Evolutionary conservation across 2,113 vertebrate species (phyloP), one percentile per base, ranked within the genome.

Genomic region (Pitta sordida): DNA sequence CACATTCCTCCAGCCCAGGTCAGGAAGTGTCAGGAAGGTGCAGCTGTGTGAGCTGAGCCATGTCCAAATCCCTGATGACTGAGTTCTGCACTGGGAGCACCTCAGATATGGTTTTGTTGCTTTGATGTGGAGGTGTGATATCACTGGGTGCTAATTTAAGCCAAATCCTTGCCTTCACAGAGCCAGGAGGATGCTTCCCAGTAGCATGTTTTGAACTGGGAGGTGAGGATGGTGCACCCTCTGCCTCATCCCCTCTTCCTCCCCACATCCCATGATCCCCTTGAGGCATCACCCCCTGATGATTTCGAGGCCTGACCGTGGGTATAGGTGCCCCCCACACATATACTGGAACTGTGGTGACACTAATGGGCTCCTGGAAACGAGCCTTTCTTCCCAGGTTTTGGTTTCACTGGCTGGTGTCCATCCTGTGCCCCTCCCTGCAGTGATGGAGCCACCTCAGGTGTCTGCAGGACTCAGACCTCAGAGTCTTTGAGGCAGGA

Each of bases 131-230:
- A 75, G 56, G 6, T 9, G 29, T 34, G 36, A 44, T 51, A 6
- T 30, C 8, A 0, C 10, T 37, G 1, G 0, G n/a, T 59, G 70
- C 15, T 76, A 29, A 17, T 39, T 60, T 20, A 34, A 75, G 81
- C 29, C 29, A 0, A 1, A 15, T 24, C 26, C 19, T 41, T 87
- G 56, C 37, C 37, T 18, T 43, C 1, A 0, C 1, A 2, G 65
- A 63, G 32, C 21, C 74, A 53, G 71, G n/a, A 82, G 48, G 74
- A 13, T 46, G 19, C 19, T 73, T 63, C 52, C 60, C 43, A 27
- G 55, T 37, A 10, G 3, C 2, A 7, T 15, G 36, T 37, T 62
- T 68, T 55, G 37, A 39, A 13, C 1, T 32, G 55, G 27, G 36
- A 83, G 14, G 3, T 7, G 44, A 68, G 59, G 62, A 26, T 69